These are phyloP conservation scores for Emydura subglobosa DNA, from an alignment of 2,113 vertebrate genomes.

Conservation along the genomic window DNA sequence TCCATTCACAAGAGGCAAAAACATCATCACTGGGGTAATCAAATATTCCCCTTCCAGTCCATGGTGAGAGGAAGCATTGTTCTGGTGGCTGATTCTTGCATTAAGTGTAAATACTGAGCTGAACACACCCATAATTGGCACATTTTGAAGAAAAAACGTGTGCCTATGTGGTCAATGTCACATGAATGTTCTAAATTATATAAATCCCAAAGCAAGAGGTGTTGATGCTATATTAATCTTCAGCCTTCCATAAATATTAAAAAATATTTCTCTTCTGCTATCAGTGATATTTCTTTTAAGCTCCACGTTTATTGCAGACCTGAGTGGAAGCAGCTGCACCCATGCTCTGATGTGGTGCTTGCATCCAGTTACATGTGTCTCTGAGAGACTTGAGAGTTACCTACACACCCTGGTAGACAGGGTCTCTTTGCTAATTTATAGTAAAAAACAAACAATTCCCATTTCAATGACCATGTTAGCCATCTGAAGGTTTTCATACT, in stretches of 20 bases:
- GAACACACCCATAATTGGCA: not conserved
- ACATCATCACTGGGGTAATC: not conserved
- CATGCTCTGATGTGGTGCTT: not conserved
- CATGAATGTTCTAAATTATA: constrained; percentile 17
- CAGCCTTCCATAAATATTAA: not conserved
- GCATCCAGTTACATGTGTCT: not conserved
- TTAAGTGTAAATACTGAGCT: not conserved
- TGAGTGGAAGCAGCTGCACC: not conserved
- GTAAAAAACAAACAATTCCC: not conserved
- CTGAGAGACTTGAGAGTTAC: not conserved
- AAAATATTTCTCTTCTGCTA: not conserved
- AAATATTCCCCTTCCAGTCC: not conserved
- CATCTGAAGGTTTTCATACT: not conserved
- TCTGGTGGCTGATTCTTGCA: not conserved
- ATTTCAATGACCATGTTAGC: not conserved
- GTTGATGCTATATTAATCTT: constrained; percentile 14
- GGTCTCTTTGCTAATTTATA: not conserved
- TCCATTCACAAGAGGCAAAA: not conserved
- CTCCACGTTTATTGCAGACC: not conserved
- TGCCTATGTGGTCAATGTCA: constrained; percentile 59
- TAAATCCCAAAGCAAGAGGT: constrained; percentile 24
- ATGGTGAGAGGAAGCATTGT: not conserved
- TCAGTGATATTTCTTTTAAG: not conserved
- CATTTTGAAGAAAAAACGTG: not conserved
- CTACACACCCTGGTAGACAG: not conserved